Evolutionary conservation across 2,113 vertebrate species (phyloP).

Genomic region (zebrafish (Danio rerio)): GRCz12tu NC_133191.1:43533001-43533500

Average conservation of each 20-base stretch:
- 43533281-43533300: slow-evolving; percentile 46
- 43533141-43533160: slow-evolving; percentile 74
- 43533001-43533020: too few relatives aligned
- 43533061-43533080: slow-evolving; percentile 39
- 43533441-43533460: too few relatives aligned
- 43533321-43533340: slow-evolving; percentile 41
- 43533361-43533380: slow-evolving; percentile 28
- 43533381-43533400: slow-evolving; percentile 6
- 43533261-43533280: slow-evolving; percentile 38
- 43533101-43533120: slow-evolving; percentile 74
- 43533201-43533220: slow-evolving; percentile 60
- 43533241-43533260: slow-evolving; percentile 47
- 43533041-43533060: neutral
- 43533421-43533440: too few relatives aligned
- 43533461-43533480: too few relatives aligned
- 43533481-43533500: too few relatives aligned
- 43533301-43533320: slow-evolving; percentile 49
- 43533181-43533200: slow-evolving; percentile 69
- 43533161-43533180: slow-evolving; percentile 77
- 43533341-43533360: slow-evolving; percentile 10
- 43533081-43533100: slow-evolving; percentile 59
- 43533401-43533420: neutral
- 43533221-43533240: slow-evolving; percentile 50
- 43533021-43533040: too few relatives aligned
- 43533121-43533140: slow-evolving; percentile 76